Evolutionary conservation across 2,888 invertebrate species (phyloP).

Genomic region (Rotaria magnacalcarata): DNA sequence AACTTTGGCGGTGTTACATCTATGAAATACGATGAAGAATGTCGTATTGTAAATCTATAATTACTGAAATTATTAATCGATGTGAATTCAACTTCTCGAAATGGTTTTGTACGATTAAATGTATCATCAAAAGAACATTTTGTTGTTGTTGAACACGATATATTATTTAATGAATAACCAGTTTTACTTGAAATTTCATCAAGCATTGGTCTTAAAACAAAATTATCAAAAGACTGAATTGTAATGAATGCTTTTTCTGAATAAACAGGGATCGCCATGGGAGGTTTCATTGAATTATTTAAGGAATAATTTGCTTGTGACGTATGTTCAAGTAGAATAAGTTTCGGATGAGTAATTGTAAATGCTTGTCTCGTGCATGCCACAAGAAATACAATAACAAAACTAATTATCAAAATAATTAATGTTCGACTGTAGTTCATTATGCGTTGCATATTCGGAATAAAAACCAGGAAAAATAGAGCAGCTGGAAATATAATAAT

Average conservation of each 20-base stretch:
- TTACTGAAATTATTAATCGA: background rate
- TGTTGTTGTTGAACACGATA: background rate
- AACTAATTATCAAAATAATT: background rate
- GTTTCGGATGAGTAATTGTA: constrained; percentile 10
- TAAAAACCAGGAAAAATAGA: background rate
- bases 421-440: background rate
- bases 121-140: background rate
- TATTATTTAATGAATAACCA: background rate
- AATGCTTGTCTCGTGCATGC: background rate
- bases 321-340: background rate
- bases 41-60: background rate
- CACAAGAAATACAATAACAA: background rate
- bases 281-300: background rate
- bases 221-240: background rate
- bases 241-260: background rate
- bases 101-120: background rate
- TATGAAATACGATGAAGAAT: background rate
- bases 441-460: background rate
- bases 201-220: background rate
- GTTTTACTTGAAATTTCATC: background rate
- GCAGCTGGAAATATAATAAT: background rate
- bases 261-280: background rate
- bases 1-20: background rate
- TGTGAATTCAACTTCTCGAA: background rate
- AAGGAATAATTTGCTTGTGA: background rate